Evolutionary conservation across 2,888 invertebrate genomes (phyloP), one percentile per base, ranked within the genome.

Genomic region (Aspidiotus destructor): DNA sequence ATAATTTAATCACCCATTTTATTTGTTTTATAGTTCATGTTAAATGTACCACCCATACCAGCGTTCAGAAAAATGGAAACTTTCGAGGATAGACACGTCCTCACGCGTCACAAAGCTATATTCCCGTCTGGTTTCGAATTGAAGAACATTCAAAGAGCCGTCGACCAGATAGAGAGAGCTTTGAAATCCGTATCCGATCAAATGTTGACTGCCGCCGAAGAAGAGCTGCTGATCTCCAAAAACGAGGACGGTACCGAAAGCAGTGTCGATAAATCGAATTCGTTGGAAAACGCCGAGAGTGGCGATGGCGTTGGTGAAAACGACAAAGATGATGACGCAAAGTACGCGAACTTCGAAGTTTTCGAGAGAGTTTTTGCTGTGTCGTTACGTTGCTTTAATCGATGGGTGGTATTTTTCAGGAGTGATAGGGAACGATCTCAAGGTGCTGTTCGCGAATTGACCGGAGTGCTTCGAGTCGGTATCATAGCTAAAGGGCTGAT

Each of bases 401-500:
- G 48, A 48, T 3, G n/a, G 48, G n/a, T n/a, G 1, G 28, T 13
- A 52, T 58, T 28, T 58, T 58, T 9, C 28, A 58, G 58, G 40
- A 28, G 15, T 9, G 15, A 15, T 17, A 54, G 8, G n/a, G 64
- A 64, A 42, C 57, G 41, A 41, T 42, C 58, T 15, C 58, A 60
- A 17, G 55, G 55, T 16, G 48, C 54, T 9, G 7, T 61, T 41
- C 69, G 69, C 28, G 69, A 62, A 73, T 81, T 98, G 60, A 92
- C 95, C 78, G 97, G 97, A 70, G 96, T 97, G 41, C 95, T 97
- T 94, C 86, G 97, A 72, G 95, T 97, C 60, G 96, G 96, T 67
- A 87, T 90, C 76, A 80, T 94, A 67, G 90, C 92, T 62, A 92
- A 92, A 77, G 92, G 94, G 54, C 83, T 98, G 71, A 81, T 98